A percentile compares a stretch with the other conserved stretches of the same genome.
phyloP scores from a whole-genome alignment of 2,888 invertebrate species.

The Drosophila niveifrons region DNA sequence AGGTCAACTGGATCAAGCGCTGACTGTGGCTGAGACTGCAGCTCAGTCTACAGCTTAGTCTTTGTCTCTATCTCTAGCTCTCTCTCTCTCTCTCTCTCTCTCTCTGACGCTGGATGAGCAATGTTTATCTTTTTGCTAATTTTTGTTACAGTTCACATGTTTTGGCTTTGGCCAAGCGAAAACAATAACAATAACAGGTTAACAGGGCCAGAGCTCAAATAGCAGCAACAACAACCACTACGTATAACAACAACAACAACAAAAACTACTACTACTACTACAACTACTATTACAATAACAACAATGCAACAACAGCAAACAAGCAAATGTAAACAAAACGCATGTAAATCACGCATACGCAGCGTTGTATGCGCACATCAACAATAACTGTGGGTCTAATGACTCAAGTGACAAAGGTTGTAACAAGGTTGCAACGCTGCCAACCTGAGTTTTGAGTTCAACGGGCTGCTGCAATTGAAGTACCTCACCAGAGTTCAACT shows the following conservation, averaged over 20 bases:
- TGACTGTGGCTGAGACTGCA: background rate
- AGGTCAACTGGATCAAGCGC: conserved; percentile 13
- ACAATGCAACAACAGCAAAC: conserved; percentile 20
- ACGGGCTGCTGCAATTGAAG: conserved; percentile 46
- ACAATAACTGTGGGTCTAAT: conserved; percentile 45
- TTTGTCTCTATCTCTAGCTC: background rate
- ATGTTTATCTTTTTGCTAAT: conserved; percentile 53
- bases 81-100: background rate
- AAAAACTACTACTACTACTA: conserved; percentile 18
- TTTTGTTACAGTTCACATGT: conserved; percentile 65
- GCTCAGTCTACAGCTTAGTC: conserved; percentile 7
- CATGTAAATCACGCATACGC: conserved; percentile 79
- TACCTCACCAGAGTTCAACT: conserved; percentile 48
- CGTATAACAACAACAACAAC: conserved; percentile 10
- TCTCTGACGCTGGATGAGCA: conserved; percentile 6
- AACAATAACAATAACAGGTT: conserved; percentile 67
- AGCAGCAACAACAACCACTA: conserved; percentile 24
- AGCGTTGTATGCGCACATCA: conserved; percentile 74
- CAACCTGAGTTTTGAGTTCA: conserved; percentile 2
- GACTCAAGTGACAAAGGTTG: conserved; percentile 22
- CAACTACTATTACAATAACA: background rate
- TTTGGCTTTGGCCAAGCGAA: conserved; percentile 65
- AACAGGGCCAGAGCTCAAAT: conserved; percentile 45
- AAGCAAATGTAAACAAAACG: conserved; percentile 64
- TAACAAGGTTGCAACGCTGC: conserved; percentile 7